A percentile compares a stretch with the other conserved stretches of the same genome.
Conservation (phyloP, 2,888 invertebrate genomes). For the Sphaerophoria taeniata region DNA sequence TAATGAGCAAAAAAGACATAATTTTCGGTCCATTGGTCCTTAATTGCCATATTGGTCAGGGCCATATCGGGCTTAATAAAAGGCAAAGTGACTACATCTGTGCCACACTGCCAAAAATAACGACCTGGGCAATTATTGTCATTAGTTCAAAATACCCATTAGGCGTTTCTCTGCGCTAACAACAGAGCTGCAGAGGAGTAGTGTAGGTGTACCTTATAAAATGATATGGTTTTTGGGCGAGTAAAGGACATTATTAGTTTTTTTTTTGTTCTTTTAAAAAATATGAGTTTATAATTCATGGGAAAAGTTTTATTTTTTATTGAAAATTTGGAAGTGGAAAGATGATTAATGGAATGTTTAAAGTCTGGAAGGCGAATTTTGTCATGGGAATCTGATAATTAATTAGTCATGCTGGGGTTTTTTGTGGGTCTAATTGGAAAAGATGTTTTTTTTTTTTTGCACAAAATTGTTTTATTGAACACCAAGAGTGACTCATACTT, state of each 20-base stretch:
- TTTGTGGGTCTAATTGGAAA: not conserved
- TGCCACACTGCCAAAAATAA: conserved; percentile 65
- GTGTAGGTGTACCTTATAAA: conserved; percentile 34
- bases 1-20: not conserved
- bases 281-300: conserved; percentile 51
- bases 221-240: conserved; percentile 4
- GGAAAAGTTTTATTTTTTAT: conserved; percentile 63
- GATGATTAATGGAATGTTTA: conserved; percentile 39
- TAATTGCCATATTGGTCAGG: not conserved
- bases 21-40: conserved; percentile 18
- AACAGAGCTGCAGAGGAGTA: not conserved
- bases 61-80: not conserved
- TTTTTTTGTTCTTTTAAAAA: not conserved
- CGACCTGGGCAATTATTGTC: conserved; percentile 72
- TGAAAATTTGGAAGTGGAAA: conserved; percentile 4
- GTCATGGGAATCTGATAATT: conserved; percentile 20
- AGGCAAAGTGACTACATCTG: conserved; percentile 63
- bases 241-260: conserved; percentile 12
- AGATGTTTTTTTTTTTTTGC: not conserved
- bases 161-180: not conserved
- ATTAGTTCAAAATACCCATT: conserved; percentile 54
- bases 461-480: not conserved
- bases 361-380: not conserved
- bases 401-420: conserved; percentile 2
- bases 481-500: not conserved